Conservation (phyloP, 1,140 invertebrate species). For the Caenorhabditis briggsae region DNA sequence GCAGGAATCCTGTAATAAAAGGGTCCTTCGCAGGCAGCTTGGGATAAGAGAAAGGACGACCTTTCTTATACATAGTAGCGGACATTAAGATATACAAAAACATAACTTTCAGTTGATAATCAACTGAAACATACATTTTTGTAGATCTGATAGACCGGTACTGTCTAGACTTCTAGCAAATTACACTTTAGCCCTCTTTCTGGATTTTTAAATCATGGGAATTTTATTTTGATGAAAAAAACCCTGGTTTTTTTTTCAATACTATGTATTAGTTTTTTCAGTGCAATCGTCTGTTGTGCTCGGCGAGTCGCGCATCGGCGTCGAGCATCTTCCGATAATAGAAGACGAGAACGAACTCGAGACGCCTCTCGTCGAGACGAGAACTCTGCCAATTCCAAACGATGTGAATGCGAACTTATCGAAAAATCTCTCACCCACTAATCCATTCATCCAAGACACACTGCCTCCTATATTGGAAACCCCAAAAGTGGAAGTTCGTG, state of each 20-base stretch:
- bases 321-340: constrained; percentile 57
- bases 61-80: too few species aligned
- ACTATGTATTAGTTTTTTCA: constrained; percentile 49
- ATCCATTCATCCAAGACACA: not conserved
- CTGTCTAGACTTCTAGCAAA: too few species aligned
- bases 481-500: not conserved
- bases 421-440: not conserved
- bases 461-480: not conserved
- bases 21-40: too few species aligned
- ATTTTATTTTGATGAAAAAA: too few species aligned
- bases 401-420: constrained; percentile 33
- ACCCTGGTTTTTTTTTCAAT: not conserved
- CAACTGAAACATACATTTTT: too few species aligned
- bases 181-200: too few species aligned
- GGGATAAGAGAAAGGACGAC: too few species aligned
- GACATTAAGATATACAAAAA: too few species aligned
- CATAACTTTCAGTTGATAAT: too few species aligned
- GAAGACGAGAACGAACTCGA: constrained; percentile 59
- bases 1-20: too few species aligned
- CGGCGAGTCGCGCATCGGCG: constrained; percentile 51
- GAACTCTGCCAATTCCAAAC: constrained; percentile 42
- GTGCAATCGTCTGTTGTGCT: constrained; percentile 56
- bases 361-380: constrained; percentile 60
- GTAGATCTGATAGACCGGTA: too few species aligned
- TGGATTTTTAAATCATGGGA: too few species aligned